phyloP scores from a whole-genome alignment of 1,140 invertebrate species.

The Phortica variegata region DNA sequence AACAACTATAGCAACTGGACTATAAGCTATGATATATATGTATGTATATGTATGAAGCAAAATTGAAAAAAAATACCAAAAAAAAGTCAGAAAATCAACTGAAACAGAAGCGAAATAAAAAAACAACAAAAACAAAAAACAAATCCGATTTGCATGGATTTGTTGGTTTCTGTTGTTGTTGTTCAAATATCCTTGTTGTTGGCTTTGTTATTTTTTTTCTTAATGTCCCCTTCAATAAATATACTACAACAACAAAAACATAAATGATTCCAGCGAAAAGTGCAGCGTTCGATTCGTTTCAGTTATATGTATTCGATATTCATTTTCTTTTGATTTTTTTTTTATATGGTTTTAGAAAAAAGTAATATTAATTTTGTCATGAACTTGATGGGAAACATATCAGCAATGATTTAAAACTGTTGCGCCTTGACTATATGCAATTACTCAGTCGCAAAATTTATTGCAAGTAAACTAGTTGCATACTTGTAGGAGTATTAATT shows the following conservation, averaged over 20 bases:
- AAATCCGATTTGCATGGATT: constrained; percentile 55
- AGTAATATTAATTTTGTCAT: too few relatives aligned
- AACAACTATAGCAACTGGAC: constrained; percentile 23
- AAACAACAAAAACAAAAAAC: constrained; percentile 1
- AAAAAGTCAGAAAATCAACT: too few relatives aligned
- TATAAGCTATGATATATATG: constrained; percentile 8
- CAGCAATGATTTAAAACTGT: too few relatives aligned
- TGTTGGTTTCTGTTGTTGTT: constrained; percentile 51
- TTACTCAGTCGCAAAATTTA: too few relatives aligned
- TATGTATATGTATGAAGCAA: constrained; percentile 3
- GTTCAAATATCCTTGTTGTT: constrained; percentile 43
- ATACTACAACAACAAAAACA: constrained; percentile 35
- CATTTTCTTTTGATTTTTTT: constrained; percentile 8
- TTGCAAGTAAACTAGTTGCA: too few relatives aligned
- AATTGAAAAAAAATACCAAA: too few relatives aligned
- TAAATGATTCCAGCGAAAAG: constrained; percentile 4
- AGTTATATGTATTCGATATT: too few relatives aligned
- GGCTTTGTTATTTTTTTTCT: constrained; percentile 51
- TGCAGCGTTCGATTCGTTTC: constrained; percentile 3
- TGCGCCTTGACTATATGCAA: too few relatives aligned
- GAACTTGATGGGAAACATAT: too few relatives aligned
- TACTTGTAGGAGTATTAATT: too few relatives aligned
- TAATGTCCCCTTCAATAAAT: constrained; percentile 35
- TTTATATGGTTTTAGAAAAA: too few relatives aligned
- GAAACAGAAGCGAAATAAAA: constrained; percentile 39